These are phyloP conservation scores for Pollenia angustigena DNA, from an alignment of 2,888 invertebrate genomes.

Conservation along the genomic window DNA sequence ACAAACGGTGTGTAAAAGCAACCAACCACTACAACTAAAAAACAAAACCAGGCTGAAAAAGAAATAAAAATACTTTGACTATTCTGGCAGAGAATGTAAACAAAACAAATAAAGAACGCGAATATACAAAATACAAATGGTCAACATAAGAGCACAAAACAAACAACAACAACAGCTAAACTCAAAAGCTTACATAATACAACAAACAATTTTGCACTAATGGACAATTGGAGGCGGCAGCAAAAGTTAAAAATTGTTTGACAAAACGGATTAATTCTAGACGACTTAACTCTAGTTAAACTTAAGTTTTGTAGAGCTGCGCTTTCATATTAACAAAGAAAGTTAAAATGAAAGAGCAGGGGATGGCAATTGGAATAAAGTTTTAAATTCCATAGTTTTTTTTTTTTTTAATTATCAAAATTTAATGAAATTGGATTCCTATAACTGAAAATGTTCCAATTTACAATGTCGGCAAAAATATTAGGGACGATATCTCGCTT, in stretches of 20 bases:
- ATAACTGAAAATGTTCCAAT: too few species aligned
- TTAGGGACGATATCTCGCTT: too few species aligned
- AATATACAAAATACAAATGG: slow-evolving; percentile 51
- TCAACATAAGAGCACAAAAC: slow-evolving; percentile 28
- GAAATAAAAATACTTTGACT: slow-evolving; percentile 63
- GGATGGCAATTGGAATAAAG: too few species aligned
- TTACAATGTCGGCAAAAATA: too few species aligned
- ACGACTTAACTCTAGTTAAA: slow-evolving; percentile 35
- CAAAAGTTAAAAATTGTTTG: slow-evolving; percentile 13
- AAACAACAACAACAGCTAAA: slow-evolving; percentile 25
- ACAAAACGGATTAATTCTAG: slow-evolving; percentile 35
- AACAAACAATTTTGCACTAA: slow-evolving; percentile 29
- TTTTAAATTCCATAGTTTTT: too few species aligned
- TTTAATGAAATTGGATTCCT: too few species aligned
- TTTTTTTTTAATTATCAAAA: too few species aligned
- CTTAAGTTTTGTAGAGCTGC: background rate
- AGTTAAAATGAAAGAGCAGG: background rate
- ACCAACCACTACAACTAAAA: slow-evolving; percentile 29
- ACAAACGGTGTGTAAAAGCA: slow-evolving; percentile 55
- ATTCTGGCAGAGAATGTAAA: slow-evolving; percentile 64
- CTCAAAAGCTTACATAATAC: slow-evolving; percentile 28
- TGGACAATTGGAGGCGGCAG: slow-evolving; percentile 52
- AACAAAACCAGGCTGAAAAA: slow-evolving; percentile 53
- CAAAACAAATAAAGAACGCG: slow-evolving; percentile 27
- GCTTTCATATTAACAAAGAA: too few species aligned